Evolutionary conservation across 2,888 invertebrate genomes (phyloP), one percentile per base, ranked within the genome.

Genomic region (Andricus curvator): DNA sequence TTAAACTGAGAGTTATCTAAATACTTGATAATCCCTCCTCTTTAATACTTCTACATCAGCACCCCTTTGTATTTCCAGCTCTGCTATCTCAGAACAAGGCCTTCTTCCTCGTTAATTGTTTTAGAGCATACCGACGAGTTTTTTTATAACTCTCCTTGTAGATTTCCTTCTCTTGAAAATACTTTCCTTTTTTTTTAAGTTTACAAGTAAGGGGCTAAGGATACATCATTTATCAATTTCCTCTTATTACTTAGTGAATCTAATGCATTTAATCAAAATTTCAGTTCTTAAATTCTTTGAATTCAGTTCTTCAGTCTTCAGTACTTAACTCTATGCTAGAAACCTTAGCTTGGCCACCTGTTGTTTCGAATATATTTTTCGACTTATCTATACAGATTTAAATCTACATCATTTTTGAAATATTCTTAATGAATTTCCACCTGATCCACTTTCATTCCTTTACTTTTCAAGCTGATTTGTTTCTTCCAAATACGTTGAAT

Each of bases 1-100:
- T 74, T n/a, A 74, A 74, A 74, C 70, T 74, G 33, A n/a, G 33
- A 51, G 70, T 74, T 74, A 51, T n/a, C n/a, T 74, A 74, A 74
- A 74, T 74, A 51, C 70, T 74, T 74, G 33, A 56, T 74, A 51
- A 56, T 51, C 51, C 29, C 33, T 74, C 51, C 70, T 33, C 56
- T 33, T 51, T 29, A 74, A 74, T 56, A n/a, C 70, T 5, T 56
- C 8, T n/a, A 29, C 33, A 74, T 74, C 56, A 56, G 48, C 20
- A 74, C 20, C 33, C 68, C 33, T 74, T 74, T 74, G 56, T 74
- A 33, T 74, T 74, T n/a, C 11, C 20, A 56, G 29, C 70, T 33
- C 56, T n/a, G 51, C 51, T 56, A 74, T 74, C 51, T 74, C 70
- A 51, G 51, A 13, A 33, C n/a, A 25, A 25, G 29, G 51, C n/a